Evolutionary conservation across 1,140 invertebrate species (phyloP).

Genomic region (Limonius californicus): DNA sequence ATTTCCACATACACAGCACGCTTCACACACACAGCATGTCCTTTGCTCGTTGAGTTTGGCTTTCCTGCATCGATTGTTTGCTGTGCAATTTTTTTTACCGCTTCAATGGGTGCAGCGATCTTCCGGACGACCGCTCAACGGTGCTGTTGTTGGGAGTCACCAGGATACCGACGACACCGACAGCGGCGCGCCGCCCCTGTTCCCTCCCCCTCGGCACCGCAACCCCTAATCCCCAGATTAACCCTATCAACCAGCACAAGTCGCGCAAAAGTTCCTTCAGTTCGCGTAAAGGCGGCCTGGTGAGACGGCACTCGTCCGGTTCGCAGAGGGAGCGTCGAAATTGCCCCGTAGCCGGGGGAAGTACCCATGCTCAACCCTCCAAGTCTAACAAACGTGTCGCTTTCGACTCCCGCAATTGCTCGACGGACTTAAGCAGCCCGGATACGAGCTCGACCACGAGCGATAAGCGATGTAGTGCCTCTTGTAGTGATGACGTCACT

Average conservation of each 20-base stretch:
- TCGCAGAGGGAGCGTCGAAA: no score
- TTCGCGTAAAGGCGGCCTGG: no score
- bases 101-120: conserved; percentile 39
- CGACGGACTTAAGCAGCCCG: background rate
- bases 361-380: background rate
- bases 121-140: conserved; percentile 42
- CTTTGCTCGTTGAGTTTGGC: background rate
- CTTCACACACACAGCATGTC: background rate
- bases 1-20: background rate
- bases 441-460: background rate
- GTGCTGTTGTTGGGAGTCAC: conserved; percentile 44
- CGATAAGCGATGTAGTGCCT: conserved; percentile 1
- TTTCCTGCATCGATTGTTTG: background rate
- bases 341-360: no score
- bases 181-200: conserved; percentile 37
- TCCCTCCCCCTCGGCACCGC: conserved; percentile 33
- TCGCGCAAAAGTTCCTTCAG: background rate
- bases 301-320: no score
- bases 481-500: background rate
- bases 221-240: conserved; percentile 8
- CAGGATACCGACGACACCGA: conserved; percentile 42
- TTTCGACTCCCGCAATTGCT: background rate
- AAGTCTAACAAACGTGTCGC: background rate
- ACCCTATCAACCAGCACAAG: conserved; percentile 17
- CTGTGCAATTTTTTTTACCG: conserved; percentile 13